These are phyloP conservation scores for Conus ventricosus DNA, from an alignment of 1,140 invertebrate species.

Conservation along the genomic window DNA sequence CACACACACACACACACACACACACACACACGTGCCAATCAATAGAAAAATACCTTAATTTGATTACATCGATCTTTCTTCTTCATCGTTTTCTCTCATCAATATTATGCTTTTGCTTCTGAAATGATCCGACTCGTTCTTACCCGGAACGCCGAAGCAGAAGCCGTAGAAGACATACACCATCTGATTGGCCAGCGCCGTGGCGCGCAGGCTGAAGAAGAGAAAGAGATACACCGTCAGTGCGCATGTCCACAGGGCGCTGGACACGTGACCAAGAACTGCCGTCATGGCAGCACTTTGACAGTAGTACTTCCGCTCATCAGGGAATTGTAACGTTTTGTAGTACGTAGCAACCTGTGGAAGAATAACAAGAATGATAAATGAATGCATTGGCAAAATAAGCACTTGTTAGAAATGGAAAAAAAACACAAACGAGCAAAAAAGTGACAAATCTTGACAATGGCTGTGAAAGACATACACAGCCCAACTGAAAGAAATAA, in stretches of 20 bases:
- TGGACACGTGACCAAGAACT: slow-evolving; percentile 46
- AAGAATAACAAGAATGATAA: background rate
- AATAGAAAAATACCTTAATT: no score
- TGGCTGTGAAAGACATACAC: no score
- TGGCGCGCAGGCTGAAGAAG: slow-evolving; percentile 41
- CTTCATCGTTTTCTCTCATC: no score
- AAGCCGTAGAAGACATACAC: slow-evolving; percentile 53
- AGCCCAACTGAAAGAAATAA: no score
- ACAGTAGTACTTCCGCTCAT: slow-evolving; percentile 44
- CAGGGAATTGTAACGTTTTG: slow-evolving; percentile 35
- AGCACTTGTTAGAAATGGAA: background rate
- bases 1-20: no score
- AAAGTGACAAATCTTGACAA: no score
- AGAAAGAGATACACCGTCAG: slow-evolving; percentile 59
- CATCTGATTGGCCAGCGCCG: slow-evolving; percentile 43
- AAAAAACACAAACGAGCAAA: no score
- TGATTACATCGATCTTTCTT: no score
- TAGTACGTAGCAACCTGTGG: slow-evolving; percentile 41
- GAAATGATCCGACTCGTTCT: background rate
- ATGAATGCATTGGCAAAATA: background rate
- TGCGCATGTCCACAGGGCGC: slow-evolving; percentile 57
- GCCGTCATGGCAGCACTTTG: slow-evolving; percentile 45
- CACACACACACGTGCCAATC: no score
- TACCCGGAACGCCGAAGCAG: slow-evolving; percentile 58
- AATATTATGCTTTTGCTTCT: no score